Base-by-base conservation (phyloP, 2,113 vertebrate genomes). In the Myanophis thanlyinensis region DNA sequence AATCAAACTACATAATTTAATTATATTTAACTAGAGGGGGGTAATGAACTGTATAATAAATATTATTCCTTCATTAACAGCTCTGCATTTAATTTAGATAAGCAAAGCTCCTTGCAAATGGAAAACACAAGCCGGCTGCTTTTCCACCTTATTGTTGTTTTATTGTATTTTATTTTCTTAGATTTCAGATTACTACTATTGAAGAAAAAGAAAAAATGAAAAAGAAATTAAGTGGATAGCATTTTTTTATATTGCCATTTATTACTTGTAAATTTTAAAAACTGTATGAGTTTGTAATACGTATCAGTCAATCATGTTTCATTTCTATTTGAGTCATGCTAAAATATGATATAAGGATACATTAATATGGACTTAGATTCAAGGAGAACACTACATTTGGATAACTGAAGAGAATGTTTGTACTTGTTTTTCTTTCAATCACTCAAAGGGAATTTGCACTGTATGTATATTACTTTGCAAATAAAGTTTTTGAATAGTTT, bases 51-150 rank as follows among this genome's bases (percentile, higher is more conserved):
- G 59, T 96, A 90, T 91, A 95, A 94, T 95, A 95, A 94, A 91
- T 91, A 94, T 93, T 51, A n/a, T 27, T 95, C 91, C 95, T 95
- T 95, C 93, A 92, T 96, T 96, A 96, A 89, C 53, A 87, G 15
- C 5, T 25, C 93, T 47, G 89, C 85, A 93, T 96, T 96, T 97
- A 95, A 97, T 97, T 96, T 95, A 97, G 97, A 96, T 97, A 95
- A 2, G 20, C 67, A 51, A 13, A 49, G 49, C 91, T 93, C 89
- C 92, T n/a, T 93, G 95, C 84, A 92, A 94, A 95, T 89, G 85
- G 94, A 93, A 93, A 96, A 92, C 53, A 13, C 35, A 40, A 7
- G n/a, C 12, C 49, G 59, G 15, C 40, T 47, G 48, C 73, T 62
- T 56, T 48, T 67, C 54, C 6, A 5, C 9, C 3, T 59, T 73